A percentile compares a stretch with the other conserved stretches of the same genome.
Conservation (phyloP, 1,140 invertebrate species). For the Ptiloglossa arizonensis region DNA sequence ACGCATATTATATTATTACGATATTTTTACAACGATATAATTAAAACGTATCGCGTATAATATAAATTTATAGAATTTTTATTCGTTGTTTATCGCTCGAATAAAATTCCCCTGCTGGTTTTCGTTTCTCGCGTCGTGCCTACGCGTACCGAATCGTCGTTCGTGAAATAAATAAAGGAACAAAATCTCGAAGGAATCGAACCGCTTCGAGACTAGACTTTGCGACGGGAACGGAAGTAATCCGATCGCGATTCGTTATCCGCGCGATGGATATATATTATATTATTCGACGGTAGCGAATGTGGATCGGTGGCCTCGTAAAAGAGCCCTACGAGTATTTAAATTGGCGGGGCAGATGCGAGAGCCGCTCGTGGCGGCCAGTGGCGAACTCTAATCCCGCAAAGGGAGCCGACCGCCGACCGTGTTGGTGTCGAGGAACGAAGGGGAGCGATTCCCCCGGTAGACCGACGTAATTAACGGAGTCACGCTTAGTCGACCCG, state of each 20-base stretch:
- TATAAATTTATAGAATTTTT: too few species aligned
- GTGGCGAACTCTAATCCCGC: constrained; percentile 36
- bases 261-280: not conserved
- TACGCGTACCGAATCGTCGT: too few species aligned
- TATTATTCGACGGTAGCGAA: not conserved
- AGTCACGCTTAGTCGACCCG: constrained; percentile 65
- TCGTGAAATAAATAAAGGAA: too few species aligned
- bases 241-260: not conserved
- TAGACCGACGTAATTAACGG: constrained; percentile 57
- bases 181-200: too few species aligned
- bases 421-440: constrained; percentile 20
- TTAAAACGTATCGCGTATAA: too few species aligned
- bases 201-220: too few species aligned
- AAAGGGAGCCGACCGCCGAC: constrained; percentile 61
- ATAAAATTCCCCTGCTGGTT: too few species aligned
- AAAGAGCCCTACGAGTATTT: constrained; percentile 29
- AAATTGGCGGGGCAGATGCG: constrained; percentile 39
- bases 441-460: constrained; percentile 23
- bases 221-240: not conserved
- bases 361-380: constrained; percentile 21
- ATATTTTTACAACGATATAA: too few species aligned
- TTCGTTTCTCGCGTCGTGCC: too few species aligned
- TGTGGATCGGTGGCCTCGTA: constrained; percentile 25
- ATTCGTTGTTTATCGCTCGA: too few species aligned
- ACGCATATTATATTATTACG: too few species aligned